Conservation (phyloP, 2,888 invertebrate genomes). For the Lochmaea crataegi region DNA sequence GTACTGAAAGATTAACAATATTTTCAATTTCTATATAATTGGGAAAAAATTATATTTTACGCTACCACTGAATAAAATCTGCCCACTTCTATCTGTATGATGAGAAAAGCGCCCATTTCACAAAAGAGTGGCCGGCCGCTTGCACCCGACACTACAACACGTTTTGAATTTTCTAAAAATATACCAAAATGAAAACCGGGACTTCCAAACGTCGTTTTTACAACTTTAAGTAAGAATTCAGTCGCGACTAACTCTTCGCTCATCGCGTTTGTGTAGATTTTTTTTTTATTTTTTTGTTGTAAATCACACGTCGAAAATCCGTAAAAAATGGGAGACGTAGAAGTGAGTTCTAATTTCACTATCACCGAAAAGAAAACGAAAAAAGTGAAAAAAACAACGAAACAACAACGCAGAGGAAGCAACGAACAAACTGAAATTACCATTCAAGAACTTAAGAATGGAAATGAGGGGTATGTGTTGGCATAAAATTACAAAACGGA, state of each 20-base stretch:
- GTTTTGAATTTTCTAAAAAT: slow-evolving; percentile 66
- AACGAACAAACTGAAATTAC: slow-evolving; percentile 80
- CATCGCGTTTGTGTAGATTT: slow-evolving; percentile 45
- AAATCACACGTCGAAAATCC: slow-evolving; percentile 18
- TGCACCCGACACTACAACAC: slow-evolving; percentile 61
- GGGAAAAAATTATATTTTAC: not conserved
- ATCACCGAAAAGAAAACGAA: slow-evolving; percentile 87
- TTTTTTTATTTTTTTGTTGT: slow-evolving; percentile 37
- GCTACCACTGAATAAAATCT: slow-evolving; percentile 22
- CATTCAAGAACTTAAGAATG: slow-evolving; percentile 81
- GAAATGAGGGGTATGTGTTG: slow-evolving; percentile 86
- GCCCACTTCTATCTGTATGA: slow-evolving; percentile 21
- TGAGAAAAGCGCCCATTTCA: slow-evolving; percentile 49
- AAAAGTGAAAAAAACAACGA: slow-evolving; percentile 91
- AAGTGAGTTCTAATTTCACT: slow-evolving; percentile 86
- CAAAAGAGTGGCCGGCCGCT: slow-evolving; percentile 37
- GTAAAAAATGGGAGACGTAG: slow-evolving; percentile 86
- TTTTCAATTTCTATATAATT: not conserved
- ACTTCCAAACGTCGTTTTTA: slow-evolving; percentile 53
- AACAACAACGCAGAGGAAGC: slow-evolving; percentile 81
- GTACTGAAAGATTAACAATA: not conserved
- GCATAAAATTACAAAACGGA: slow-evolving; percentile 57
- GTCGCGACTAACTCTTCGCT: slow-evolving; percentile 47
- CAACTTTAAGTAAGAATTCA: slow-evolving; percentile 59
- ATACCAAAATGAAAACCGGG: slow-evolving; percentile 56